Conservation (phyloP, 1,140 invertebrate species). For the Orius laevigatus region DNA sequence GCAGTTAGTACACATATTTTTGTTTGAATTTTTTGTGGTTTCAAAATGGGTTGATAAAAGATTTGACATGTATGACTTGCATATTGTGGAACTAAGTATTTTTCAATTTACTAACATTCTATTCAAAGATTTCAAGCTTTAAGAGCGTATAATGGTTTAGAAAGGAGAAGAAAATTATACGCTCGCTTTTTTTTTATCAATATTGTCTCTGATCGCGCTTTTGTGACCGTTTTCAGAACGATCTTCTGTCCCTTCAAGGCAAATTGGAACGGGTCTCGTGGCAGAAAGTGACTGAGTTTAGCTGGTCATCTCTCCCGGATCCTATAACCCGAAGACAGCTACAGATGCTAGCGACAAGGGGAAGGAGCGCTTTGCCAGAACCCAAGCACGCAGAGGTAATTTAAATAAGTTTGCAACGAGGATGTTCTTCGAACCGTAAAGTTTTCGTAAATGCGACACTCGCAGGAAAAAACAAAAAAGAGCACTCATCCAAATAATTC, state of each 20-base stretch:
- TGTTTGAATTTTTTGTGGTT: neutral
- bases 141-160: too few species aligned
- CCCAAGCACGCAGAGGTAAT: slow-evolving; percentile 58
- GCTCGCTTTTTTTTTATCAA: slow-evolving; percentile 3
- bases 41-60: neutral
- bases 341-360: slow-evolving; percentile 47
- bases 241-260: slow-evolving; percentile 45
- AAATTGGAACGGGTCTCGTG: slow-evolving; percentile 59
- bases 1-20: too few species aligned
- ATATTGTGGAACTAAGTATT: neutral
- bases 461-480: too few species aligned
- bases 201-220: neutral
- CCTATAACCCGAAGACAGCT: slow-evolving; percentile 49
- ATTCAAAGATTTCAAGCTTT: neutral
- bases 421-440: too few species aligned
- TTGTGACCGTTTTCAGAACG: slow-evolving; percentile 28
- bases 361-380: slow-evolving; percentile 52
- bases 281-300: slow-evolving; percentile 48
- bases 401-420: too few species aligned
- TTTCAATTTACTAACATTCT: too few species aligned
- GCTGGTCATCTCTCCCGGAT: slow-evolving; percentile 48
- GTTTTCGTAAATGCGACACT: too few species aligned
- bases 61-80: neutral
- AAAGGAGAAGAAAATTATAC: too few species aligned
- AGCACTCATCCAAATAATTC: too few species aligned